These are phyloP conservation scores for Sigmodon hispidus DNA, from an alignment of 2,113 vertebrate genomes.

Conservation along the genomic window DNA sequence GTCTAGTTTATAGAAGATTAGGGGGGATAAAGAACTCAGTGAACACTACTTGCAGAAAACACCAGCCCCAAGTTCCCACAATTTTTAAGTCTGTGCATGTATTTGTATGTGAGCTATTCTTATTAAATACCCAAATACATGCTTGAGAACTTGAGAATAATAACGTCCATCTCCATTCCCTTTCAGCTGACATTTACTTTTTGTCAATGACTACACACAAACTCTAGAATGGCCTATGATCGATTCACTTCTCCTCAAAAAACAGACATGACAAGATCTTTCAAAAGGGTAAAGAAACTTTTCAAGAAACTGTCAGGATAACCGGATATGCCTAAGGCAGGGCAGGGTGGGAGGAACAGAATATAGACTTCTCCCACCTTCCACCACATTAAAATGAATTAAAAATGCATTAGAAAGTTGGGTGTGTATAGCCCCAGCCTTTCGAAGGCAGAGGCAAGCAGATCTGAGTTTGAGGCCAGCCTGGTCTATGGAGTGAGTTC, in stretches of 20 bases:
- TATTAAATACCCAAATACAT: conserved; percentile 13
- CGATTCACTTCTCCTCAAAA: neutral
- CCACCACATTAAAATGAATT: conserved; percentile 16
- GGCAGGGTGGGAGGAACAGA: neutral
- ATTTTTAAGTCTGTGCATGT: conserved; percentile 9
- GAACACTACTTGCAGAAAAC: neutral
- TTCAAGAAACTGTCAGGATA: neutral
- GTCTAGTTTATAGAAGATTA: neutral
- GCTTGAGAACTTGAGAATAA: conserved; percentile 56
- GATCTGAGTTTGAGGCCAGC: too few relatives aligned
- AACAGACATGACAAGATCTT: neutral
- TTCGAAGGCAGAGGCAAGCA: neutral
- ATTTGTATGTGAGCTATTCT: conserved; percentile 18
- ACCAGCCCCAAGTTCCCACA: conserved; percentile 20
- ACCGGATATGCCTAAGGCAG: neutral
- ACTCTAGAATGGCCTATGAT: neutral
- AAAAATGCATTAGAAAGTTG: neutral
- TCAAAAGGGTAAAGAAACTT: neutral
- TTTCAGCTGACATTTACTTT: conserved; percentile 42
- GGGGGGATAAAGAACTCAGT: conserved; percentile 1
- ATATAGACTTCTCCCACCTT: neutral
- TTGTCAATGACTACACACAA: conserved; percentile 27
- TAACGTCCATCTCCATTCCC: conserved; percentile 28
- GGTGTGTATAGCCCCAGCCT: neutral
- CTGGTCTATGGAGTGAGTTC: too few relatives aligned